phyloP scores from a whole-genome alignment of 2,888 invertebrate genomes.

The Oligia fasciuncula region DNA sequence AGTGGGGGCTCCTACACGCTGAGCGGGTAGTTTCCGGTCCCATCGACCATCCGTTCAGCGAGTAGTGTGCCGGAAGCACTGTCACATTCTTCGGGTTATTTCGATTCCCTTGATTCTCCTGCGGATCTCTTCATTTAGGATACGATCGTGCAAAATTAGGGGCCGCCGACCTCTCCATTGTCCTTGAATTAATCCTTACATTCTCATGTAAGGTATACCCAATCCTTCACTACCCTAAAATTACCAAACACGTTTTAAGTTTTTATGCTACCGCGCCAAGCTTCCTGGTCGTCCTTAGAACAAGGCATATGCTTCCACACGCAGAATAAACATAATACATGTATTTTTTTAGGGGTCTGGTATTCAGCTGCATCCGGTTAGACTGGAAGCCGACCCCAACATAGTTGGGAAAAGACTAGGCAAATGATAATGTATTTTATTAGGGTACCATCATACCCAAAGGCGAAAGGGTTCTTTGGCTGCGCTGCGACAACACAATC shows the following conservation, averaged over 20 bases:
- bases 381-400: too few relatives aligned
- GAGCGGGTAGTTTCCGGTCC: background rate
- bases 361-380: too few relatives aligned
- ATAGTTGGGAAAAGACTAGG: too few relatives aligned
- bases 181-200: background rate
- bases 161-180: background rate
- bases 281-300: background rate
- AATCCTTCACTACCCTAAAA: background rate
- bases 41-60: background rate
- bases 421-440: background rate
- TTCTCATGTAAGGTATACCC: background rate
- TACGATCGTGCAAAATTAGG: background rate
- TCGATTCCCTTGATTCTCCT: background rate
- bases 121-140: background rate
- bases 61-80: background rate
- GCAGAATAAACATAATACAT: background rate
- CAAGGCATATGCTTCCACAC: background rate
- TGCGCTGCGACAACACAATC: slow-evolving; percentile 1
- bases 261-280: slow-evolving; percentile 1
- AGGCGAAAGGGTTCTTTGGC: background rate
- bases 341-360: background rate
- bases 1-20: background rate
- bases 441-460: background rate
- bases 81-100: background rate
- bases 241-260: background rate